Conservation (phyloP, 2,113 vertebrate genomes). For the Andinoacara biseriatus region DNA sequence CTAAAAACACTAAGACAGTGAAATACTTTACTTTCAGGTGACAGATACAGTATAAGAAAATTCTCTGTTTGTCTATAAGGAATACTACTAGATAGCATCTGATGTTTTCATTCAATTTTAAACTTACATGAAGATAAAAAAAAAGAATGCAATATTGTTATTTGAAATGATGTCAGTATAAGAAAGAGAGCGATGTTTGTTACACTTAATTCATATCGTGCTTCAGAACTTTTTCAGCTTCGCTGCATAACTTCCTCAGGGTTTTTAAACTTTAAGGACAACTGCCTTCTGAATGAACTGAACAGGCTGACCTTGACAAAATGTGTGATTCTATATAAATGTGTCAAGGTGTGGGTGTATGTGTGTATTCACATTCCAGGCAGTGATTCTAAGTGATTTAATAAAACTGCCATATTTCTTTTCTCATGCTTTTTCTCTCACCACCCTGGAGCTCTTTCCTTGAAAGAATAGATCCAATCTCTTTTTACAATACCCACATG, state of each 20-base stretch:
- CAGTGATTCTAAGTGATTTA: conserved; percentile 40
- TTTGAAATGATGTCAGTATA: background rate
- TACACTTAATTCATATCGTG: background rate
- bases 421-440: conserved; percentile 25
- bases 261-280: background rate
- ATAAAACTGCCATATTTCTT: conserved; percentile 49
- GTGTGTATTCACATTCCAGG: background rate
- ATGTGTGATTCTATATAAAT: background rate
- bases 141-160: background rate
- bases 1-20: background rate
- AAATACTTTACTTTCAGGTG: background rate
- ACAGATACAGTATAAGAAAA: background rate
- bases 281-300: background rate
- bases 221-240: background rate
- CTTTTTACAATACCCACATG: conserved; percentile 41
- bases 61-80: background rate
- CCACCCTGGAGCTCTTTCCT: conserved; percentile 26
- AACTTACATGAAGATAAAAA: background rate
- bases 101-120: background rate
- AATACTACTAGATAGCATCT: background rate
- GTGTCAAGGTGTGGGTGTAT: background rate
- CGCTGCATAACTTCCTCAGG: background rate
- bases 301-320: background rate
- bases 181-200: background rate
- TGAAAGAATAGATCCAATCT: conserved; percentile 60